phyloP scores from a whole-genome alignment of 2,888 invertebrate genomes.

The Lamellibrachia columna region DNA sequence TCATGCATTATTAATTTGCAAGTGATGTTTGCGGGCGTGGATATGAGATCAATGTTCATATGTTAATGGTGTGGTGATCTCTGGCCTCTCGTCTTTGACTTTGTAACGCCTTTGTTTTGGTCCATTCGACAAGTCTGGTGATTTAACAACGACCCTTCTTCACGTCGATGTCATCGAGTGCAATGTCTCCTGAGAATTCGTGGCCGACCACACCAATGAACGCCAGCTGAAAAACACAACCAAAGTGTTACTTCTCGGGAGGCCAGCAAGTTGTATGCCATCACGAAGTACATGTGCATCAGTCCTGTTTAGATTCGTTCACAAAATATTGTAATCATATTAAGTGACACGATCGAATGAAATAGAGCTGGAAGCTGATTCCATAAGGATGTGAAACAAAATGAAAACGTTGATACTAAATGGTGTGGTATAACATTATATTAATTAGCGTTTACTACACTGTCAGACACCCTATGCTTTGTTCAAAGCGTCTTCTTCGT shows the following conservation, averaged over 20 bases:
- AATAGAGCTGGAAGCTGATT: no score
- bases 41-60: not conserved
- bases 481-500: not conserved
- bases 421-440: not conserved
- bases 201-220: slow-evolving; percentile 30
- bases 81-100: not conserved
- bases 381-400: no score
- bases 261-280: not conserved
- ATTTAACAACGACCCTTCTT: slow-evolving; percentile 21
- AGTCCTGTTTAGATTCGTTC: not conserved
- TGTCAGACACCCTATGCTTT: not conserved
- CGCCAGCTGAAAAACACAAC: slow-evolving; percentile 26
- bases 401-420: not conserved
- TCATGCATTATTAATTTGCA: not conserved
- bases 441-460: not conserved
- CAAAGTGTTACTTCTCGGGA: not conserved
- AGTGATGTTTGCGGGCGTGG: not conserved
- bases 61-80: not conserved
- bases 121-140: not conserved
- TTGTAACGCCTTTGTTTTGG: not conserved
- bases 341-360: not conserved
- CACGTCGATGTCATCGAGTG: slow-evolving; percentile 27
- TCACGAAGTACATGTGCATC: not conserved
- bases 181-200: slow-evolving; percentile 34
- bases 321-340: not conserved